These are phyloP conservation scores for Cerastoderma edule DNA, from an alignment of 2,888 invertebrate species.

Conservation along the genomic window DNA sequence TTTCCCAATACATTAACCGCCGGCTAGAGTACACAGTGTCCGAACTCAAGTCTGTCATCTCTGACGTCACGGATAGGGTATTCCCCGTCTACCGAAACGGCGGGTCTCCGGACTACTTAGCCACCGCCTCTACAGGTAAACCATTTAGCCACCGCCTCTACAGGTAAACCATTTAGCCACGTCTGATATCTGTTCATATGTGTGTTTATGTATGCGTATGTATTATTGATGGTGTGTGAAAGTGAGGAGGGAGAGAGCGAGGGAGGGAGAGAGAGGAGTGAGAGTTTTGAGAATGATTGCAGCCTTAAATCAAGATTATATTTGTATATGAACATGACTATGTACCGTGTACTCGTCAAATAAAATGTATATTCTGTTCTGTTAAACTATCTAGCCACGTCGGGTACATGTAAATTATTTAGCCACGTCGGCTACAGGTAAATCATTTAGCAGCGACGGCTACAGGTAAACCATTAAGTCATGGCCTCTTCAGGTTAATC, in stretches of 20 bases:
- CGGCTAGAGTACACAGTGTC: neutral
- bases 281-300: no score
- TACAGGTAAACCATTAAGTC: neutral
- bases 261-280: no score
- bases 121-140: slow-evolving; percentile 22
- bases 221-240: neutral
- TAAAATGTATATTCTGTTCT: no score
- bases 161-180: neutral
- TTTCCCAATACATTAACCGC: slow-evolving; percentile 37
- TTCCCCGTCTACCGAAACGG: slow-evolving; percentile 51
- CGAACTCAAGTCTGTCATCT: slow-evolving; percentile 25
- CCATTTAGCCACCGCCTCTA: neutral
- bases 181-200: neutral
- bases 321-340: no score
- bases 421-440: no score
- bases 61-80: slow-evolving; percentile 27
- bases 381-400: no score
- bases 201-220: neutral
- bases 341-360: no score
- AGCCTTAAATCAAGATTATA: no score
- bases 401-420: no score
- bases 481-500: neutral
- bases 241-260: no score
- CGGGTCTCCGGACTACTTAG: slow-evolving; percentile 37
- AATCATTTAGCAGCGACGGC: no score